A percentile compares a stretch with the other conserved stretches of the same genome.
phyloP scores from a whole-genome alignment of 1,140 invertebrate species.

The Venustaconcha ellipsiformis region DNA sequence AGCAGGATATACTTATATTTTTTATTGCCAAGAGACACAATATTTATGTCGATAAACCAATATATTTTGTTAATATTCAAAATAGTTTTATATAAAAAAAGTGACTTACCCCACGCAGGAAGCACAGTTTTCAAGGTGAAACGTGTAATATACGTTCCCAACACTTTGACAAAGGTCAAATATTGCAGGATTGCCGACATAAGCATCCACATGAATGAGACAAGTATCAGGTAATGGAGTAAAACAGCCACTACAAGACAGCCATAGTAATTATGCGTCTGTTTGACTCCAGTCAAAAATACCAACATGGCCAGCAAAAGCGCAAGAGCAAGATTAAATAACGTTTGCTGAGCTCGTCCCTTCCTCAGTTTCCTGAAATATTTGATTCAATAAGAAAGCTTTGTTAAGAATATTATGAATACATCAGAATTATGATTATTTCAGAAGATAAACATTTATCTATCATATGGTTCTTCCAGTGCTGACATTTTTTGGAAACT shows the following conservation, averaged over 20 bases:
- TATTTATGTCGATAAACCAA: not conserved
- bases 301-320: slow-evolving; percentile 56
- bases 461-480: no score
- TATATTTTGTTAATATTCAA: no score
- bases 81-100: not conserved
- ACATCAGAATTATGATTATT: not conserved
- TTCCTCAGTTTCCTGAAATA: slow-evolving; percentile 58
- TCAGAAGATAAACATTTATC: no score
- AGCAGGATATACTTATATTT: not conserved
- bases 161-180: slow-evolving; percentile 70
- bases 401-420: slow-evolving; percentile 1
- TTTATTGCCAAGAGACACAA: not conserved
- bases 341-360: slow-evolving; percentile 61
- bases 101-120: slow-evolving; percentile 68
- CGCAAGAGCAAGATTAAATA: slow-evolving; percentile 61
- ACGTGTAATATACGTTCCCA: slow-evolving; percentile 68
- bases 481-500: no score
- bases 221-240: slow-evolving; percentile 70
- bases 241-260: slow-evolving; percentile 65
- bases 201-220: slow-evolving; percentile 71
- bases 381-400: not conserved
- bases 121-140: slow-evolving; percentile 68
- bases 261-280: slow-evolving; percentile 49
- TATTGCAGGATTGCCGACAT: slow-evolving; percentile 71
- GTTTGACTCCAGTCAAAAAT: slow-evolving; percentile 58